A percentile compares a stretch with the other conserved stretches of the same genome.
These are phyloP conservation scores for Paramisgurnus dabryanus DNA, from an alignment of 2,113 vertebrate species.

Conservation along the genomic window DNA sequence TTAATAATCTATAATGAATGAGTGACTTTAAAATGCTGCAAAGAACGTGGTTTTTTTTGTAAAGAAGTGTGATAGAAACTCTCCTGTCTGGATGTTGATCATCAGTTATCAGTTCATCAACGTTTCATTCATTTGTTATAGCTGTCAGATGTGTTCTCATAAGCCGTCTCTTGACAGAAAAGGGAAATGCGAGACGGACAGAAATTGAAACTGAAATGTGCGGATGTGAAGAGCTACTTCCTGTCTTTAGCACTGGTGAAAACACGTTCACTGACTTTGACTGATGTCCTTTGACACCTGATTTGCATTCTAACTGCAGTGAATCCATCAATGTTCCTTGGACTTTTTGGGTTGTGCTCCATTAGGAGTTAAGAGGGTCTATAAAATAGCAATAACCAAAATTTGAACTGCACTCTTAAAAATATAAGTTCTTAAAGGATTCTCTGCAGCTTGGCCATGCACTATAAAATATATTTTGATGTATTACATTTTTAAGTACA, in stretches of 20 bases:
- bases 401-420: too few species aligned
- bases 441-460: too few species aligned
- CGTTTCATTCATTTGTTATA: slow-evolving; percentile 44
- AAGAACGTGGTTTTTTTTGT: neutral
- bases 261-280: neutral
- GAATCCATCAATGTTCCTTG: too few species aligned
- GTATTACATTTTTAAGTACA: too few species aligned
- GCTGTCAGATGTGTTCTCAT: slow-evolving; percentile 36
- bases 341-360: neutral
- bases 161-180: slow-evolving; percentile 54
- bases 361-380: neutral
- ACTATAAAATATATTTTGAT: too few species aligned
- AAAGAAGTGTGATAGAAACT: slow-evolving; percentile 6
- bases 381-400: too few species aligned
- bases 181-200: slow-evolving; percentile 60
- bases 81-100: slow-evolving; percentile 19
- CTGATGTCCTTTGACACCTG: slow-evolving; percentile 4
- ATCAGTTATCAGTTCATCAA: slow-evolving; percentile 39
- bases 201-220: slow-evolving; percentile 66
- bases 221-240: slow-evolving; percentile 64
- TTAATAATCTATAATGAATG: neutral
- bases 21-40: neutral
- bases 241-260: slow-evolving; percentile 55
- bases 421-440: too few species aligned
- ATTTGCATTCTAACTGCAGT: neutral